Evolutionary conservation across 1,140 invertebrate genomes (phyloP), one percentile per base, ranked within the genome.

Genomic region (Tribolium castaneum): DNA sequence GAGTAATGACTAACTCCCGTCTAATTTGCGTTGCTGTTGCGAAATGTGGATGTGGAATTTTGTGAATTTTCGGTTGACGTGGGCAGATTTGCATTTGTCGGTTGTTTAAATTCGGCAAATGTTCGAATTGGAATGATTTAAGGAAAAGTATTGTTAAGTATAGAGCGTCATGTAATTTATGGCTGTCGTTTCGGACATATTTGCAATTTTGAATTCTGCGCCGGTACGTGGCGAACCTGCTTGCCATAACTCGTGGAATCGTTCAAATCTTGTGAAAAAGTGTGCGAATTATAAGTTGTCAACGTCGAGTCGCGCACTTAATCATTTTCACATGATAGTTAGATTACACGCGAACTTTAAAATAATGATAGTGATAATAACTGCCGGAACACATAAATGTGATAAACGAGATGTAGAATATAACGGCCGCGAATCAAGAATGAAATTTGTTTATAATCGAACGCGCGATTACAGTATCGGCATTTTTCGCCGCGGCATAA

Each of bases 391-490:
- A 13, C 16, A 66, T 22, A 22, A 22, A 59, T 10, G 54, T 59
- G 54, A 59, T 59, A 59, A 59, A 59, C 54, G 59, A 66, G 59
- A 66, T 66, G 51, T 52, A 35, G 59, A 66, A 66, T 66, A 35
- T 66, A 66, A 59, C 54, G 54, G 22, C 54, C 16, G 19, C 16
- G 51, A 52, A 52, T 52, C 16, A 59, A 12, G 49, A 50, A 50
- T 50, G 52, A 30, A 66, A 35, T 66, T 35, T 34, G 59, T 66
- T 66, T 66, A 13, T 66, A 34, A 66, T 66, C 25, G 30, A 66
- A 14, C 12, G 25, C 25, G 30, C 25, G 30, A 35, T 66, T 35
- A 22, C 59, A 35, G n/a, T 66, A 35, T 66, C 10, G 25, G 25
- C 0, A 39, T 66, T 66, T 66, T 66, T 66, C 2, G 25, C 25